Evolutionary conservation across 2,113 vertebrate species (phyloP).

Genomic region (Collichthys lucidus): DNA sequence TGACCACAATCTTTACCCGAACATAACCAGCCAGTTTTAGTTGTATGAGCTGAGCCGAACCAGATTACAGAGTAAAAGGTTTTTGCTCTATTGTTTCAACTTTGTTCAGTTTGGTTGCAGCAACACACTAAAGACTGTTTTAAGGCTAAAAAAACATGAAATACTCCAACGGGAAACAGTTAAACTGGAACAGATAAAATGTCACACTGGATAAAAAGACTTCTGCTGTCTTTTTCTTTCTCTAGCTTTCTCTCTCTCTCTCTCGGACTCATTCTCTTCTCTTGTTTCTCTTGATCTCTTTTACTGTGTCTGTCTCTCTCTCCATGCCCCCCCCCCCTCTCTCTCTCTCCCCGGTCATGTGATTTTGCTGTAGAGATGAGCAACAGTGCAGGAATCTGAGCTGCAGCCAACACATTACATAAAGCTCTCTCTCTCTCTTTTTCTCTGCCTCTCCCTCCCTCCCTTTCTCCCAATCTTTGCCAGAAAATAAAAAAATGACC

Average conservation of each 20-base stretch:
- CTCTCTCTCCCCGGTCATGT: conserved; percentile 47
- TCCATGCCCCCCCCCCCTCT: background rate
- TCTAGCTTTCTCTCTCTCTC: background rate
- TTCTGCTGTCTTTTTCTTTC: background rate
- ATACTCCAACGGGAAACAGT: background rate
- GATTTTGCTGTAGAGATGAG: conserved; percentile 69
- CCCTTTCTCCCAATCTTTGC: background rate
- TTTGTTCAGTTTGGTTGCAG: background rate
- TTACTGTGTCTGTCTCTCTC: conserved; percentile 1
- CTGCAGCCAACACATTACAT: conserved; percentile 58
- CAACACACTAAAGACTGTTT: background rate
- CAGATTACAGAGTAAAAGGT: background rate
- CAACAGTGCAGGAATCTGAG: conserved; percentile 61
- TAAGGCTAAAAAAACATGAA: background rate
- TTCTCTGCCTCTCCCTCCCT: background rate
- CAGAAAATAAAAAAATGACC: conserved; percentile 23
- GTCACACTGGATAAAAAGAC: background rate
- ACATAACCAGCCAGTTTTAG: too few species aligned
- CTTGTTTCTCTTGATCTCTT: background rate
- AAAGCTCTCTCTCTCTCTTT: conserved; percentile 22
- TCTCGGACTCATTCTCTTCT: background rate
- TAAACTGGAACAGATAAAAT: background rate
- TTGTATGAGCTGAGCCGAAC: too few species aligned
- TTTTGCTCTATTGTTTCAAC: background rate
- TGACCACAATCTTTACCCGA: too few species aligned